Conservation (phyloP, 2,113 vertebrate genomes). For the Electrona antarctica region DNA sequence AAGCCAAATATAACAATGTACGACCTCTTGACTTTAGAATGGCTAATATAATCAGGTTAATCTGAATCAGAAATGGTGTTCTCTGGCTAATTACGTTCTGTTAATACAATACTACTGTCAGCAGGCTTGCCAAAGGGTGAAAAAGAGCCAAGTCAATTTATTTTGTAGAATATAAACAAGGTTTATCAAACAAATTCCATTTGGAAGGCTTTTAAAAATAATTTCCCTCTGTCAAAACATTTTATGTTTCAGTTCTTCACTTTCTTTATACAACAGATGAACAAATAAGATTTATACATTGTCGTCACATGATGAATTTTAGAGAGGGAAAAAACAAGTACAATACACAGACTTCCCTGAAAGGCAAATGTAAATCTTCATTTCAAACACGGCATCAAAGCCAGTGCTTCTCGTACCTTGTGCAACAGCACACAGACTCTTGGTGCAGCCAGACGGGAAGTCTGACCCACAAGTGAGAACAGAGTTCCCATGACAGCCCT, state of each 20-base stretch:
- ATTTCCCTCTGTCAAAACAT: slow-evolving; percentile 33
- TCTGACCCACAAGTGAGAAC: too few species aligned
- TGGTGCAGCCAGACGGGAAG: too few species aligned
- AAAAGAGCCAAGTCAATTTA: background rate
- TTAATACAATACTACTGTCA: too few species aligned
- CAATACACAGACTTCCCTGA: background rate
- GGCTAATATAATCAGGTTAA: too few species aligned
- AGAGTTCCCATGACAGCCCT: too few species aligned
- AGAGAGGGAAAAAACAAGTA: background rate
- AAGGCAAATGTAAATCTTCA: slow-evolving; percentile 14
- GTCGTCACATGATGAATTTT: background rate
- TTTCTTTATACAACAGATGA: slow-evolving; percentile 21
- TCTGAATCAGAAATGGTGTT: too few species aligned
- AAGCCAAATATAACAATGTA: too few species aligned
- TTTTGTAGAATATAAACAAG: slow-evolving; percentile 46
- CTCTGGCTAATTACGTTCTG: too few species aligned
- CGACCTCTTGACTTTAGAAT: too few species aligned
- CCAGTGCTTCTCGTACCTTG: too few species aligned
- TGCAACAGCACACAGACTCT: too few species aligned
- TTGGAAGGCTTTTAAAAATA: slow-evolving; percentile 26
- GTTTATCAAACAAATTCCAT: slow-evolving; percentile 48
- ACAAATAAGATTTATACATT: slow-evolving; percentile 28
- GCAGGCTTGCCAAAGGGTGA: background rate
- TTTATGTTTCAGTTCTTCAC: slow-evolving; percentile 18
- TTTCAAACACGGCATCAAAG: too few species aligned